Percentiles rank a stretch among this genome's conserved stretches.
These are phyloP conservation scores for Lycophotia porphyrea DNA, from an alignment of 2,888 invertebrate species.

Conservation along the genomic window DNA sequence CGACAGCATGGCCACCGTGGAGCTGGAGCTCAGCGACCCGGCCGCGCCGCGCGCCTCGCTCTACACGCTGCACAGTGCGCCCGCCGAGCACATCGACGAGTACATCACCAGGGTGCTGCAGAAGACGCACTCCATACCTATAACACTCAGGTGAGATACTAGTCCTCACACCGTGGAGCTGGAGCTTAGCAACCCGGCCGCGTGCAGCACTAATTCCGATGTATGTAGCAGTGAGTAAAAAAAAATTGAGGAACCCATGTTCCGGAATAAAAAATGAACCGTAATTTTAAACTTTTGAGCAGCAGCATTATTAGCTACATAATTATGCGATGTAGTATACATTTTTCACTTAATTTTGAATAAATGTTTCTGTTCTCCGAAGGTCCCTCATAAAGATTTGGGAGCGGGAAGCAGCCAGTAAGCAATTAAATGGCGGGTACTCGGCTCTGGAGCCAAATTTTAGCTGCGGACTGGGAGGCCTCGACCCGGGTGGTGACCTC, in stretches of 20 bases:
- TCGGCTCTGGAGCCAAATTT: conserved; percentile 90
- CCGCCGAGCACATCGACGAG: conserved; percentile 84
- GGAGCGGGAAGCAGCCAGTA: conserved; percentile 93
- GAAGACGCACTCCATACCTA: conserved; percentile 97
- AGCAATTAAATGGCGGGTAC: conserved; percentile 89
- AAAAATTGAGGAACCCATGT: neutral
- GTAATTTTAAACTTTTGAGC: neutral
- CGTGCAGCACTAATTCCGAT: neutral
- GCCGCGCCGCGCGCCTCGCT: conserved; percentile 95
- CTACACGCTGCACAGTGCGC: conserved; percentile 90
- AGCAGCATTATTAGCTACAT: neutral
- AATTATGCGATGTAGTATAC: neutral
- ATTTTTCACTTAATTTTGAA: neutral
- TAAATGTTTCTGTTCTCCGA: conserved; percentile 5
- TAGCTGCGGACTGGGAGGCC: conserved; percentile 92
- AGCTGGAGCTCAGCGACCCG: conserved; percentile 95
- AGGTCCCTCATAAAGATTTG: conserved; percentile 95
- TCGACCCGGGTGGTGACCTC: conserved; percentile 91
- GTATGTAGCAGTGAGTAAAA: neutral
- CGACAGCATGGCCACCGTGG: conserved; percentile 97
- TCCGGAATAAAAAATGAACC: neutral
- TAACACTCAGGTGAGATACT: conserved; percentile 48
- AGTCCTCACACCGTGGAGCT: neutral
- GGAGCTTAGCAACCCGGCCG: neutral
- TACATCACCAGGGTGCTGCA: conserved; percentile 92